Percentiles rank a stretch among this genome's conserved stretches.
Conservation (phyloP, 2,797 vertebrate genomes). For the Setipinna tenuifilis region DNA sequence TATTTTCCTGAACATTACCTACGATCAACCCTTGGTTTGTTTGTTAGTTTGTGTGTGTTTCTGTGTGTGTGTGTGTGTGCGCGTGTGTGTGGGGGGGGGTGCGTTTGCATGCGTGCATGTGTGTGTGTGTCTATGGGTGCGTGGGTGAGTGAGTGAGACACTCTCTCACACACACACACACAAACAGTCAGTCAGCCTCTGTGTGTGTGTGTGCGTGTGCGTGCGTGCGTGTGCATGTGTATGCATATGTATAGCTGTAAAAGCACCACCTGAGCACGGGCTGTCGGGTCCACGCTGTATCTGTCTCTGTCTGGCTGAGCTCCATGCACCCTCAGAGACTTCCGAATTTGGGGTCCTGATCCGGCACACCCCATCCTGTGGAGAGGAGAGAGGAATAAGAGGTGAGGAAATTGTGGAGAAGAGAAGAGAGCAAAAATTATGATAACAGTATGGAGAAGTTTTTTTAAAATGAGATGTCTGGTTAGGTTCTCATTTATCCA, state of each 20-base stretch:
- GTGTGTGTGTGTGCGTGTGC: neutral
- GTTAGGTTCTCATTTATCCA: no score
- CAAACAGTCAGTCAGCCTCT: no score
- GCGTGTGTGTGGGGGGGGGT: neutral
- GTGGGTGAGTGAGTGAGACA: neutral
- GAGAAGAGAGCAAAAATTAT: no score
- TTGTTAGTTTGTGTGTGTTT: neutral
- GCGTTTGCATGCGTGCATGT: neutral
- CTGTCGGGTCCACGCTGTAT: neutral
- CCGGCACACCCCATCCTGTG: constrained; percentile 58
- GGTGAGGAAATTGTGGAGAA: neutral
- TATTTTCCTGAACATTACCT: neutral
- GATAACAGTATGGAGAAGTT: no score
- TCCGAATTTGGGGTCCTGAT: constrained; percentile 86
- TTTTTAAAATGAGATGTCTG: no score
- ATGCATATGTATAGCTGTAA: neutral
- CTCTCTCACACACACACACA: no score
- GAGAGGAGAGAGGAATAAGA: neutral
- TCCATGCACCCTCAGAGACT: constrained; percentile 73
- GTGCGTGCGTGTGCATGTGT: neutral
- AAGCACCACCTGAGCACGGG: neutral
- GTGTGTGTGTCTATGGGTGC: neutral
- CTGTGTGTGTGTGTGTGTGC: neutral
- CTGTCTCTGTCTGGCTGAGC: neutral
- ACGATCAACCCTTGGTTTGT: no score